Evolutionary conservation across 1,140 invertebrate species (phyloP).

Genomic region (Vollenhovia emeryi): DNA sequence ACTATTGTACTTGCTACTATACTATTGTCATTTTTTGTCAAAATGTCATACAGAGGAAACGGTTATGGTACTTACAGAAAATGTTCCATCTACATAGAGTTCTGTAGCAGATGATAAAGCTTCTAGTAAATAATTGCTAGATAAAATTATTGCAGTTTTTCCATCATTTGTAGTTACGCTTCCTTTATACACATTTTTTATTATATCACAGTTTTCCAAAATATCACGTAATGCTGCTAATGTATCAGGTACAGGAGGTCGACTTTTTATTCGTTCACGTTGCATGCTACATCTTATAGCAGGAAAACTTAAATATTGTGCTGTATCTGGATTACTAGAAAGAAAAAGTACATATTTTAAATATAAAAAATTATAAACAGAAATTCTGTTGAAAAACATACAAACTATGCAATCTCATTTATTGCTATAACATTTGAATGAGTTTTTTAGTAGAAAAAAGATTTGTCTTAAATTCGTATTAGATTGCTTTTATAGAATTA

Average conservation of each 20-base stretch:
- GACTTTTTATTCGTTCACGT: not conserved
- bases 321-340: slow-evolving; percentile 8
- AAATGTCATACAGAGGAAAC: too few relatives aligned
- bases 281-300: slow-evolving; percentile 15
- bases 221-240: slow-evolving; percentile 2
- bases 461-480: too few relatives aligned
- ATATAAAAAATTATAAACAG: too few relatives aligned
- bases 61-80: slow-evolving; percentile 20
- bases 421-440: too few relatives aligned
- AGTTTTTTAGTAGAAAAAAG: too few relatives aligned
- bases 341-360: not conserved
- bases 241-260: not conserved
- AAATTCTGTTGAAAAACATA: too few relatives aligned
- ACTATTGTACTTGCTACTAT: too few relatives aligned
- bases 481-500: too few relatives aligned
- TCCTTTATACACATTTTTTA: not conserved
- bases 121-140: not conserved
- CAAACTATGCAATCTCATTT: too few relatives aligned
- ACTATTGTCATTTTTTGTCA: too few relatives aligned
- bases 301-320: slow-evolving; percentile 20
- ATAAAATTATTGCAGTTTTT: slow-evolving; percentile 33
- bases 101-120: not conserved
- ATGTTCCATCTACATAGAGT: slow-evolving; percentile 24
- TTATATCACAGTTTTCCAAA: not conserved
- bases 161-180: not conserved